phyloP scores from a whole-genome alignment of 2,113 vertebrate species.

The Nansenia antarctica region DNA sequence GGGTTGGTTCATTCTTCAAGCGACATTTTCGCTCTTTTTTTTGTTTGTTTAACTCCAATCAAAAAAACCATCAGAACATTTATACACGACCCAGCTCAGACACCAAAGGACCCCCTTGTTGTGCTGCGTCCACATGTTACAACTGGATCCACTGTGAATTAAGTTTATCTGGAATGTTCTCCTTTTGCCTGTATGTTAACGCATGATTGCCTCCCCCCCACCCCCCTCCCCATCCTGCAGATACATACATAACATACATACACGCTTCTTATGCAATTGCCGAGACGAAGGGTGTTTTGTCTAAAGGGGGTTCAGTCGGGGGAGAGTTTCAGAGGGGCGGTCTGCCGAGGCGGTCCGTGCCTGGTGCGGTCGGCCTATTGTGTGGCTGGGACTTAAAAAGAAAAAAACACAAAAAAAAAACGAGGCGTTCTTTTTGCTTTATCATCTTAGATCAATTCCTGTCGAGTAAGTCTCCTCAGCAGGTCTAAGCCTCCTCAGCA shows the following conservation, averaged over 20 bases:
- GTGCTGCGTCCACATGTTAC: conserved; percentile 75
- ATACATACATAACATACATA: conserved; percentile 50
- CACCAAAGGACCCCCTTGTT: conserved; percentile 79
- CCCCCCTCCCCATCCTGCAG: conserved; percentile 56
- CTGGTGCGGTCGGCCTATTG: conserved; percentile 51
- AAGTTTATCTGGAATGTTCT: conserved; percentile 73
- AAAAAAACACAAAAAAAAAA: no score
- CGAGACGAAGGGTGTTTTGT: conserved; percentile 67
- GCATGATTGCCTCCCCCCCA: conserved; percentile 53
- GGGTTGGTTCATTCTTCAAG: no score
- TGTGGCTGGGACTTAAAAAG: conserved; percentile 42
- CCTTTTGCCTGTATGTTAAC: conserved; percentile 62
- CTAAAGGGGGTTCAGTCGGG: conserved; percentile 47
- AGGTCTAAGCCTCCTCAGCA: conserved; percentile 25
- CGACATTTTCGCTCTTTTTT: conserved; percentile 15
- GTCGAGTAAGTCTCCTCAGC: conserved; percentile 35
- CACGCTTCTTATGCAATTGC: conserved; percentile 78
- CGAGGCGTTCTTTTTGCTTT: neutral
- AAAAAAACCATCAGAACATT: conserved; percentile 48
- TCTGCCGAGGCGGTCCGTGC: conserved; percentile 59
- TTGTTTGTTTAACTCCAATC: conserved; percentile 35
- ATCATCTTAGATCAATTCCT: conserved; percentile 33
- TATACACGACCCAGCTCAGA: conserved; percentile 67
- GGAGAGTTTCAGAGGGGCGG: conserved; percentile 45
- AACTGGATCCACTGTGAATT: conserved; percentile 83